Conservation (phyloP, 2,888 invertebrate species). For the Caenorhabditis parvicauda region DNA sequence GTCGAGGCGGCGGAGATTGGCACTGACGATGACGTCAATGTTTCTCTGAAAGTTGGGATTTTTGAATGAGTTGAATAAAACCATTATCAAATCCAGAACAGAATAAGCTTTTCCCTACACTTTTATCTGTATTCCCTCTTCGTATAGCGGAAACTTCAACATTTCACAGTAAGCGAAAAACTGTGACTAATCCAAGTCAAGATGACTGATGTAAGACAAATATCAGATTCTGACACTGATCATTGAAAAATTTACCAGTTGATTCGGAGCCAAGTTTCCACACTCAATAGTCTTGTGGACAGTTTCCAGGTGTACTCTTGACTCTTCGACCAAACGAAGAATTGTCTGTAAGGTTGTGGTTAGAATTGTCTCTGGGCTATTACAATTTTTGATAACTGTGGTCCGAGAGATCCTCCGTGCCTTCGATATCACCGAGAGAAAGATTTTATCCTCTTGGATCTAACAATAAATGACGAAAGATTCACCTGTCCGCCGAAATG, state of each 20-base stretch:
- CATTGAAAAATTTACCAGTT: slow-evolving; percentile 17
- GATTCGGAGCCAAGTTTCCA: slow-evolving; percentile 15
- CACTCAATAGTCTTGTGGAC: slow-evolving; percentile 28
- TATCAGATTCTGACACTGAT: background rate
- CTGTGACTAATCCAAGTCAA: too few relatives aligned
- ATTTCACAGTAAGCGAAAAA: too few relatives aligned
- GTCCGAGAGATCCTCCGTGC: too few relatives aligned
- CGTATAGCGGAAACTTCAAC: too few relatives aligned
- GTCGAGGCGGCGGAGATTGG: slow-evolving; percentile 39
- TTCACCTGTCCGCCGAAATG: slow-evolving; percentile 25
- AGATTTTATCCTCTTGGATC: too few relatives aligned
- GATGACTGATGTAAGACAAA: background rate
- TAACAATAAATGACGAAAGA: background rate
- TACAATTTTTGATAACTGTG: too few relatives aligned
- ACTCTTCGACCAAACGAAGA: slow-evolving; percentile 26
- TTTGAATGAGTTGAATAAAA: too few relatives aligned
- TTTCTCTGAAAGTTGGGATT: slow-evolving; percentile 26
- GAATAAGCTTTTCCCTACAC: too few relatives aligned
- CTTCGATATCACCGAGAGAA: too few relatives aligned
- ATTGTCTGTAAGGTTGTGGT: slow-evolving; percentile 2
- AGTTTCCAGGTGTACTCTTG: slow-evolving; percentile 27
- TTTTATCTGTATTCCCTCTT: too few relatives aligned
- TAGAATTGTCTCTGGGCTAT: too few relatives aligned
- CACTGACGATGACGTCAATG: slow-evolving; percentile 30
- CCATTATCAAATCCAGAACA: too few relatives aligned